Base-by-base conservation (phyloP, 1,140 invertebrate species). In the Oryctes rhinoceros region DNA sequence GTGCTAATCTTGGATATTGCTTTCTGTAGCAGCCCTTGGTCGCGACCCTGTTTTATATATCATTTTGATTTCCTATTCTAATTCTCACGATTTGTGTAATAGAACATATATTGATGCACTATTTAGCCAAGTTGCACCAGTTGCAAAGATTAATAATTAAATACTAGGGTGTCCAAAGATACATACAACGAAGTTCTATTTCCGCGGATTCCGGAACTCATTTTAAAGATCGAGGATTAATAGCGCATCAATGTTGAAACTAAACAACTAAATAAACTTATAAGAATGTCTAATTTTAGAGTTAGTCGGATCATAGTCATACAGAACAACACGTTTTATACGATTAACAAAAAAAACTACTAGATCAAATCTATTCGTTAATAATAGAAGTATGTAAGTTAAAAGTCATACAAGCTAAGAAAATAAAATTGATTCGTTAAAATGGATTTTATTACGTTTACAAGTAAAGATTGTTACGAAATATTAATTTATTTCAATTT, bases 1-100 rank as follows among this genome's bases (percentile, higher is more conserved):
- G 95, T 95, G 89, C 94, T 94, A 87, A 94, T 93, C 86, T 92
- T 92, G 83, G 91, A 91, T 86, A 93, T 92, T 85, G 92, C 92
- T 87, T 92, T 92, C 88, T 91, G 92, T 83, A 93, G 88, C 86
- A 92, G 90, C 85, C 91, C 89, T 86, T 83, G 82, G 81, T 87
- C 86, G 78, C 84, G 85, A 81, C 83, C 85, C 86, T 86, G 81
- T 67, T 35, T 30, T 67, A 67, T 67, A 53, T 53, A 53, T 53
- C n/a, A 53, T 53, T 53, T 53, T 53, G 49, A 53, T 53, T 53
- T 53, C 49, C 49, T 53, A 18, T 53, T 53, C 13, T 53, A 53
- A 18, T 18, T 53, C 49, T 53, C 11, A 53, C 49, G 49, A 13
- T 53, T 53, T 53, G 49, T 53, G 11, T 53, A 15, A 53, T 6